Conservation (phyloP, 2,888 invertebrate genomes). For the Acronicta psi region DNA sequence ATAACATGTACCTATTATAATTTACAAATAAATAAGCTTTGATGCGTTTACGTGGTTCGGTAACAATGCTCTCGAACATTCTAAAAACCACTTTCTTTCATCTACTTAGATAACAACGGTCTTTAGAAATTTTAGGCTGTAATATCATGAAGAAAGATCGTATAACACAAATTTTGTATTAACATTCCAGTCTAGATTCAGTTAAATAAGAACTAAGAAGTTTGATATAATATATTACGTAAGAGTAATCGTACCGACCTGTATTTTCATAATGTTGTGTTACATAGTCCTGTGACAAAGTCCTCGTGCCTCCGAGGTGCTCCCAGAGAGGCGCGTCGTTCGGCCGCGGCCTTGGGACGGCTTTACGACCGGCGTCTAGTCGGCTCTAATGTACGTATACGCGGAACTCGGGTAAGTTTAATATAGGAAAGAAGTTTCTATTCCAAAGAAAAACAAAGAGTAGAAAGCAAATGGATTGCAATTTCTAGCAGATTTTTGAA, state of each 20-base stretch:
- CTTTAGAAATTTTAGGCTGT: not conserved
- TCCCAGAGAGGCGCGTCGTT: not conserved
- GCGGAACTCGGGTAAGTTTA: not conserved
- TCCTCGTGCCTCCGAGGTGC: constrained; percentile 1
- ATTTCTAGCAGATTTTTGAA: too few relatives aligned
- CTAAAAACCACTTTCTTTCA: not conserved
- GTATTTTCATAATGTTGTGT: not conserved
- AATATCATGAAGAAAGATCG: not conserved
- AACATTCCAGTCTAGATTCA: not conserved
- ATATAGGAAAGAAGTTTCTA: not conserved
- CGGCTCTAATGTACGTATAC: constrained; percentile 22
- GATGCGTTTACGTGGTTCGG: not conserved
- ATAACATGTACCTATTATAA: constrained; percentile 1
- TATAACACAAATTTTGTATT: not conserved
- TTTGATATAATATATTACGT: not conserved
- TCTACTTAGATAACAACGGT: too few relatives aligned
- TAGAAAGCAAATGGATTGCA: not conserved
- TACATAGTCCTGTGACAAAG: not conserved
- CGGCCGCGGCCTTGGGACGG: constrained; percentile 30
- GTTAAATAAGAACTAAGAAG: too few relatives aligned
- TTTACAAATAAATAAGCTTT: not conserved
- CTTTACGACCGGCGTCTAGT: constrained; percentile 44
- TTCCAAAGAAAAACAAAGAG: not conserved
- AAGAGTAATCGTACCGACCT: not conserved
- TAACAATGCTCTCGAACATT: not conserved